phyloP scores from a whole-genome alignment of 2,888 invertebrate species.

The Catotricha subobsoleta region DNA sequence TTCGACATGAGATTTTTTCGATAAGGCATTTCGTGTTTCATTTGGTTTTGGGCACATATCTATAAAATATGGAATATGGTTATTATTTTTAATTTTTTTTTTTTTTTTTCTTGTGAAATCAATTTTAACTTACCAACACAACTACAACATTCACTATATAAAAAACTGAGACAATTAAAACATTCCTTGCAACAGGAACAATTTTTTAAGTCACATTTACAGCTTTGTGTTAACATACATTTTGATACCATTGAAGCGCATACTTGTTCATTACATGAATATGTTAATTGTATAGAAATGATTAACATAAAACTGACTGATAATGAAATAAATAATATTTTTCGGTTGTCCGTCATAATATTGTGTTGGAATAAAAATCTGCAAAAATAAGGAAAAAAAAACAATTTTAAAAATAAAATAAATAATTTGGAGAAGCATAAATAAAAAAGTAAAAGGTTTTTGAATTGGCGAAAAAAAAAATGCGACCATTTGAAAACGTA shows the following conservation, averaged over 20 bases:
- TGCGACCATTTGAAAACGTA: too few relatives aligned
- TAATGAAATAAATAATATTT: too few relatives aligned
- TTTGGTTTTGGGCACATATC: constrained; percentile 81
- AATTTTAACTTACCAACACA: constrained; percentile 62
- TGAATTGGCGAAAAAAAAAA: too few relatives aligned
- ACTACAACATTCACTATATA: constrained; percentile 87
- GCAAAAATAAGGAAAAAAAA: too few relatives aligned
- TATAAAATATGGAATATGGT: constrained; percentile 25
- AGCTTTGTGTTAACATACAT: constrained; percentile 89
- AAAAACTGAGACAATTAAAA: constrained; percentile 68
- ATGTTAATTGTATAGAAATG: neutral
- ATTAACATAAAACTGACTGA: too few relatives aligned
- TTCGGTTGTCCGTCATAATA: too few relatives aligned
- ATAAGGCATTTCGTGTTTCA: constrained; percentile 52
- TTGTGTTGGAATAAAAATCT: too few relatives aligned
- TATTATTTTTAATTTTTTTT: neutral
- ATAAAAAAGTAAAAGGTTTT: too few relatives aligned
- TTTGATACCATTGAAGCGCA: constrained; percentile 93
- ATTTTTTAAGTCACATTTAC: constrained; percentile 84
- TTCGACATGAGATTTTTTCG: constrained; percentile 70
- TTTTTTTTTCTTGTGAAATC: neutral
- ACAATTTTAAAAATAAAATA: too few relatives aligned
- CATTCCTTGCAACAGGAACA: constrained; percentile 93
- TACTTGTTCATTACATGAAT: constrained; percentile 72
- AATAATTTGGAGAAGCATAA: too few relatives aligned